Evolutionary conservation across 2,797 vertebrate genomes (phyloP).

Genomic region (Acomys russatus): DNA sequence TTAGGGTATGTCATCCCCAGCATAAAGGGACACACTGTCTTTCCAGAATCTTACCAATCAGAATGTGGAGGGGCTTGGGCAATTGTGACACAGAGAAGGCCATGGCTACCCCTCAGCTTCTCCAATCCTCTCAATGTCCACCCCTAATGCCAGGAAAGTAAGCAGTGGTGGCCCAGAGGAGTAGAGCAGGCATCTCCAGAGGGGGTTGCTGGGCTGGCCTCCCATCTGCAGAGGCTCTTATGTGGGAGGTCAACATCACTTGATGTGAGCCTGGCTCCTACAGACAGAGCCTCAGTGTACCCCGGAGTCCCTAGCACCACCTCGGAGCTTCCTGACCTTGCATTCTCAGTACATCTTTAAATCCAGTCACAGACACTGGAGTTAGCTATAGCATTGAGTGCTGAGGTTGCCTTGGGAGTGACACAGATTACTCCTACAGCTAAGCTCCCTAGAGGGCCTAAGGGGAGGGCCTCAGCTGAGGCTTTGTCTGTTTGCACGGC

Average conservation of each 20-base stretch:
- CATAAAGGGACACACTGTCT: not conserved
- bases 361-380: not conserved
- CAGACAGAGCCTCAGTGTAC: not conserved
- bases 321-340: too few species aligned
- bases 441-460: not conserved
- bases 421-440: too few species aligned
- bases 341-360: not conserved
- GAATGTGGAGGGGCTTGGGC: not conserved
- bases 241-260: rapidly evolving
- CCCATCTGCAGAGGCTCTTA: rapidly evolving
- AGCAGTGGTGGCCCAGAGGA: too few species aligned
- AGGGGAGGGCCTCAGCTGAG: not conserved
- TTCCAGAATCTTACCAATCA: not conserved
- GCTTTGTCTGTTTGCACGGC: not conserved
- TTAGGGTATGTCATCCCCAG: not conserved
- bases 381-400: not conserved
- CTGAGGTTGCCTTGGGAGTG: not conserved
- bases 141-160: not conserved
- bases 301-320: too few species aligned
- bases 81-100: rapidly evolving
- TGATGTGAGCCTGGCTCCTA: too few species aligned
- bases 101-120: not conserved
- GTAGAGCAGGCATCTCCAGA: not conserved
- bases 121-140: not conserved
- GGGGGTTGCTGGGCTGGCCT: not conserved